These are phyloP conservation scores for Agonopterix arenella DNA, from an alignment of 2,888 invertebrate genomes.

Conservation along the genomic window DNA sequence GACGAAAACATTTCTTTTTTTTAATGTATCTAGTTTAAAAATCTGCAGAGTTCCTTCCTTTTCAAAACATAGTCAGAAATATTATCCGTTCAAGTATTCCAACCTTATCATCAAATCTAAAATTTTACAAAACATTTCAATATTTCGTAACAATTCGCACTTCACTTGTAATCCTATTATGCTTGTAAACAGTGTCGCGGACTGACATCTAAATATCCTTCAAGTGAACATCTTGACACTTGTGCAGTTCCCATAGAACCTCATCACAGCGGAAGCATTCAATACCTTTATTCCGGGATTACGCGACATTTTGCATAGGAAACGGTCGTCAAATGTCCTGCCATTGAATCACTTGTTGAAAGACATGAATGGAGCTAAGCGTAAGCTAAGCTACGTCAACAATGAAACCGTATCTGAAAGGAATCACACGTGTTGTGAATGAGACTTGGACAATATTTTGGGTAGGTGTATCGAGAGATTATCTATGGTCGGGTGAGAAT, in stretches of 20 bases:
- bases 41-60: no score
- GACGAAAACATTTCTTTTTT: no score
- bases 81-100: background rate
- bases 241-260: conserved; percentile 22
- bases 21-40: no score
- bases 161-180: conserved; percentile 66
- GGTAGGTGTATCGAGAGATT: conserved; percentile 42
- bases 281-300: conserved; percentile 70
- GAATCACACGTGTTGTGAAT: conserved; percentile 64
- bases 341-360: conserved; percentile 42
- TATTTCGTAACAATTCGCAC: conserved; percentile 48
- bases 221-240: conserved; percentile 58
- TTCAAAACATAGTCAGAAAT: background rate
- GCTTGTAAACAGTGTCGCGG: conserved; percentile 50
- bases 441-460: conserved; percentile 54
- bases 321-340: conserved; percentile 61
- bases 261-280: conserved; percentile 58
- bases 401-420: conserved; percentile 48
- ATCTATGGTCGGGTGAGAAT: conserved; percentile 31
- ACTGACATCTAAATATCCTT: conserved; percentile 52
- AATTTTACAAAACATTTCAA: conserved; percentile 26
- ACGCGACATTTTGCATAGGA: conserved; percentile 71
- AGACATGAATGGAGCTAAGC: conserved; percentile 47
- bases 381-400: conserved; percentile 28
- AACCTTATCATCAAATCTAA: conserved; percentile 5